Evolutionary conservation across 2,797 vertebrate genomes (phyloP).

Genomic region (Sylvia borin): DNA sequence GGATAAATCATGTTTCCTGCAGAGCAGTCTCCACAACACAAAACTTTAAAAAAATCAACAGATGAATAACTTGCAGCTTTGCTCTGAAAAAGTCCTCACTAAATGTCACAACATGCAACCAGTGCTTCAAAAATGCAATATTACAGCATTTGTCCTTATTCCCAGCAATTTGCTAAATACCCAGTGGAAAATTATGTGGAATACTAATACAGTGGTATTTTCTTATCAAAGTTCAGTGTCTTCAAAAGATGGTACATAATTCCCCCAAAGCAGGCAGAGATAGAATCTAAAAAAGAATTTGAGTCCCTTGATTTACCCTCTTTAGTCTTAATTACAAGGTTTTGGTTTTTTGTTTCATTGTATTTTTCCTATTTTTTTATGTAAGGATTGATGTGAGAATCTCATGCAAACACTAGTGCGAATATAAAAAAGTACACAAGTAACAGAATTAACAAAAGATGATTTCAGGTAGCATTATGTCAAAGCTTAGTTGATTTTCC

Average conservation of each 20-base stretch:
- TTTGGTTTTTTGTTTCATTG: not conserved
- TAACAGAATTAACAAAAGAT: not conserved
- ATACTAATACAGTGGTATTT: not conserved
- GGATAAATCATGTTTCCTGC: not conserved
- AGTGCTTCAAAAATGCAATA: not conserved
- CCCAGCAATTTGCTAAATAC: not conserved
- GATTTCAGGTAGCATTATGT: not conserved
- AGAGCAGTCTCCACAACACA: not conserved
- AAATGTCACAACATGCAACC: not conserved
- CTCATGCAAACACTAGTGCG: not conserved
- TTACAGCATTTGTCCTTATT: not conserved
- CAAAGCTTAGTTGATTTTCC: not conserved
- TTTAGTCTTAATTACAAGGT: not conserved
- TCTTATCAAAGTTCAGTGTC: not conserved
- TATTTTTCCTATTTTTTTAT: not conserved
- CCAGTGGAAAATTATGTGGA: not conserved
- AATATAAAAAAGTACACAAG: not conserved
- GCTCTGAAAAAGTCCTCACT: not conserved
- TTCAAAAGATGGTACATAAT: not conserved
- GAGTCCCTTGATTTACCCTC: not conserved
- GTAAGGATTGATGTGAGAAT: not conserved
- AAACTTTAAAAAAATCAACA: not conserved
- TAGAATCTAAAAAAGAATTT: not conserved
- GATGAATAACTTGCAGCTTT: not conserved
- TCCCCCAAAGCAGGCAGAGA: not conserved